phyloP scores from a whole-genome alignment of 2,888 invertebrate genomes.

The Agrochola macilenta region DNA sequence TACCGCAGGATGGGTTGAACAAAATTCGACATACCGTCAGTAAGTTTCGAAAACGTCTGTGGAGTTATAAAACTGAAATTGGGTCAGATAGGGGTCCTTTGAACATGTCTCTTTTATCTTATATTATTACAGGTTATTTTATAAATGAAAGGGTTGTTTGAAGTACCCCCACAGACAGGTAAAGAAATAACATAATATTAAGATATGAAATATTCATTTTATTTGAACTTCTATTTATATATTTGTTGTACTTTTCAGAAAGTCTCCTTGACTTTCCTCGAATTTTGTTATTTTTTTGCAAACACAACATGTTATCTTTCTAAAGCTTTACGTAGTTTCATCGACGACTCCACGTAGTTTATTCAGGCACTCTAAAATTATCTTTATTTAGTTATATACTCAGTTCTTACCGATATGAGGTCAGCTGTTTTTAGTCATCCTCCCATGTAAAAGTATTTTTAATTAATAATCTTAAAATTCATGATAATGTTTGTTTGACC shows the following conservation, averaged over 20 bases:
- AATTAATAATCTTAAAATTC: not conserved
- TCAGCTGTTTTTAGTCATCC: not conserved
- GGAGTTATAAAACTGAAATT: slow-evolving; percentile 24
- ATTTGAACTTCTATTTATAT: not conserved
- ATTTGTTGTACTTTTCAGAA: not conserved
- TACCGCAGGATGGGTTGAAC: slow-evolving; percentile 4
- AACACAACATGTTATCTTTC: not conserved
- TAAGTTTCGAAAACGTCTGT: slow-evolving; percentile 19
- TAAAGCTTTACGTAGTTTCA: not conserved
- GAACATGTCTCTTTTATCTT: not conserved
- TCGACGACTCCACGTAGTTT: not conserved
- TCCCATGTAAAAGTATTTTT: not conserved
- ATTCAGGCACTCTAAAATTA: not conserved
- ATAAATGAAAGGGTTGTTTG: not conserved
- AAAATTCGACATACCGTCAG: slow-evolving; percentile 20
- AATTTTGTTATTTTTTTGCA: too few relatives aligned
- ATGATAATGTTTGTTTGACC: not conserved
- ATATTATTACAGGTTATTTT: not conserved
- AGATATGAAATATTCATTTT: not conserved
- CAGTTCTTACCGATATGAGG: not conserved
- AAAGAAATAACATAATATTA: not conserved
- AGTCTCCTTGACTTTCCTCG: not conserved
- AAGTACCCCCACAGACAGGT: not conserved
- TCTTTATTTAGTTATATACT: not conserved
- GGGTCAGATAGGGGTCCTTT: slow-evolving; percentile 3